Base-by-base conservation (phyloP, 2,888 invertebrate genomes). In the Sphinx pinastri region DNA sequence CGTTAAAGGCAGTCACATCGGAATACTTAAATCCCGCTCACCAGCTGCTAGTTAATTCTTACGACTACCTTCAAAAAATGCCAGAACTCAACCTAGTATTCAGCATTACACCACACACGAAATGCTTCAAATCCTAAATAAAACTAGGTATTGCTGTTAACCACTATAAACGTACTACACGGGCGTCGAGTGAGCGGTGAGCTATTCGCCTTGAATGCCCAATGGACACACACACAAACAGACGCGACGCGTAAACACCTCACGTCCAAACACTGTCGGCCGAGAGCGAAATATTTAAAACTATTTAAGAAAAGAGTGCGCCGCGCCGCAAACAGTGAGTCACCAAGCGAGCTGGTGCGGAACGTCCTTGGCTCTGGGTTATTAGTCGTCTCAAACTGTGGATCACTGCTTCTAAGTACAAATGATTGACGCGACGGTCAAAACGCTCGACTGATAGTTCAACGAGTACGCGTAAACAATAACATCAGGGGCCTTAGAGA, bases 141-240 rank as follows among this genome's bases (percentile, higher is more conserved):
- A 16, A 14, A 60, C 14, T 12, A 60, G 8, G 47, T 60, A 55
- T 55, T 19, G 19, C 19, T 12, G 19, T 19, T 55, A 12, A 19
- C 12, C 11, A 55, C 6, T 38, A 55, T 0, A 55, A 55, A 10
- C 19, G 19, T 16, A 55, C 54, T 55, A 55, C 10, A 45, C 11
- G 12, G 60, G 16, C 60, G 60, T 12, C 16, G 60, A 12, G 45
- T 60, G 60, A 60, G 60, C 16, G 14, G 54, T n/a, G 47, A 38
- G 38, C 8, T 5, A 38, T 38, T 12, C 45, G 16, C 60, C 60
- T 60, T 45, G 47, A 60, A 47, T 47, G 45, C 60, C 16, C 45
- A 60, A n/a, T 45, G 60, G 60, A 60, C 60, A 60, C 38, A 59
- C 60, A 60, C 47, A 60, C 47, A 60, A 60, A 60, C 45, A 60